phyloP scores from a whole-genome alignment of 1,140 invertebrate species.

The Eriosoma lanigerum region DNA sequence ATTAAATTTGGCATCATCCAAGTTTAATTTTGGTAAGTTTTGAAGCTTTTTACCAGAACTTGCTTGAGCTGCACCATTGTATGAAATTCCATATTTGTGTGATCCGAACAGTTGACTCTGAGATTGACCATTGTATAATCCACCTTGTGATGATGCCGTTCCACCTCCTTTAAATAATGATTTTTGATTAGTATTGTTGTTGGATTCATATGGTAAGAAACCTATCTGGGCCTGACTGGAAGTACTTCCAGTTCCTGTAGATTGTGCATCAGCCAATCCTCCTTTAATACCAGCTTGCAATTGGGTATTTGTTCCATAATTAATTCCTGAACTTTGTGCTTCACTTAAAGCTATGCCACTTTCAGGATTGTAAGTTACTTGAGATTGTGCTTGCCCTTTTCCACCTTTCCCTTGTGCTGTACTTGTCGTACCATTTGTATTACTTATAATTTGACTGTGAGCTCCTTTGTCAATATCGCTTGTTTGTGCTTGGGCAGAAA shows the following conservation, averaged over 20 bases:
- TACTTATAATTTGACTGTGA: slow-evolving; percentile 71
- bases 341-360: slow-evolving; percentile 71
- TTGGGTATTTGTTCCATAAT: slow-evolving; percentile 75
- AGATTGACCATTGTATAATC: slow-evolving; percentile 71
- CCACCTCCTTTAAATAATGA: slow-evolving; percentile 72
- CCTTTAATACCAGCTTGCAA: slow-evolving; percentile 76
- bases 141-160: slow-evolving; percentile 74
- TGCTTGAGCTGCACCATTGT: slow-evolving; percentile 77
- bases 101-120: slow-evolving; percentile 78
- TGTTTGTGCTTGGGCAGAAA: slow-evolving; percentile 78
- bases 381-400: slow-evolving; percentile 73
- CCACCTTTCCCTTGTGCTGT: slow-evolving; percentile 73
- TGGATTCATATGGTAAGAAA: slow-evolving; percentile 72
- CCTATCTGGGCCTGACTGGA: slow-evolving; percentile 84
- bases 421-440: slow-evolving; percentile 71
- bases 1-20: slow-evolving; percentile 56
- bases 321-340: slow-evolving; percentile 71
- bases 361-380: slow-evolving; percentile 71
- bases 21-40: slow-evolving; percentile 55
- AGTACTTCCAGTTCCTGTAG: slow-evolving; percentile 76
- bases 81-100: slow-evolving; percentile 75
- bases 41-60: slow-evolving; percentile 64
- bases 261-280: slow-evolving; percentile 80
- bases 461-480: slow-evolving; percentile 73
- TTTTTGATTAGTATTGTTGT: slow-evolving; percentile 58